Conservation (phyloP, 2,888 invertebrate species). For the Nomada fabriciana region DNA sequence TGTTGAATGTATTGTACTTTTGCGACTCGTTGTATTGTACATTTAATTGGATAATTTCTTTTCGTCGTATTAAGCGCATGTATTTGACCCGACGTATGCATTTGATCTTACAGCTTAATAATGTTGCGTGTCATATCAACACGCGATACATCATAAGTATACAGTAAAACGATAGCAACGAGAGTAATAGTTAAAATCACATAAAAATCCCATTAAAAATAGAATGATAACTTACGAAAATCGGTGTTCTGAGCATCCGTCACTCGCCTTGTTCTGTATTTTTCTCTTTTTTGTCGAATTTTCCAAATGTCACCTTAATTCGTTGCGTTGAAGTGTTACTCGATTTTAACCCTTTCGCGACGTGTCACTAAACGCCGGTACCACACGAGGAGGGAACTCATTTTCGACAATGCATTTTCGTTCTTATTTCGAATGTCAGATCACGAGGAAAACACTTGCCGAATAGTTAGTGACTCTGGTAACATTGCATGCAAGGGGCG, state of each 20-base stretch:
- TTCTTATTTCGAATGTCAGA: conserved; percentile 48
- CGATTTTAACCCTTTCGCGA: conserved; percentile 63
- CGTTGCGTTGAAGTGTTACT: conserved; percentile 13
- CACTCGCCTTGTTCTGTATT: conserved; percentile 32
- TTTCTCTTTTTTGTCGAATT: conserved; percentile 13
- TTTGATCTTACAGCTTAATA: no score
- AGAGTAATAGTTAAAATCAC: neutral
- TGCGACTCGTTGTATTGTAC: no score
- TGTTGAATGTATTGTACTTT: no score
- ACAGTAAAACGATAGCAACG: neutral
- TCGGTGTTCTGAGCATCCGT: conserved; percentile 49
- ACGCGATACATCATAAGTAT: neutral
- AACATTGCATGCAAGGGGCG: conserved; percentile 39
- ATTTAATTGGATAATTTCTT: no score
- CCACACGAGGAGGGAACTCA: conserved; percentile 54
- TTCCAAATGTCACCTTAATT: conserved; percentile 31
- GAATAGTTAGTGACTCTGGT: conserved; percentile 24
- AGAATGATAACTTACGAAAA: conserved; percentile 51
- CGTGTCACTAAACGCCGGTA: conserved; percentile 56
- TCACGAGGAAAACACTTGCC: conserved; percentile 23
- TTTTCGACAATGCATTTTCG: conserved; percentile 57
- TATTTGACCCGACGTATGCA: no score
- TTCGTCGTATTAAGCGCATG: no score
- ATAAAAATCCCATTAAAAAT: neutral
- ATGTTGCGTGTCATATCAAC: neutral